Evolutionary conservation across 2,797 vertebrate genomes (phyloP), one percentile per base, ranked within the genome.

Genomic region (Acipenser oxyrinchus): DNA sequence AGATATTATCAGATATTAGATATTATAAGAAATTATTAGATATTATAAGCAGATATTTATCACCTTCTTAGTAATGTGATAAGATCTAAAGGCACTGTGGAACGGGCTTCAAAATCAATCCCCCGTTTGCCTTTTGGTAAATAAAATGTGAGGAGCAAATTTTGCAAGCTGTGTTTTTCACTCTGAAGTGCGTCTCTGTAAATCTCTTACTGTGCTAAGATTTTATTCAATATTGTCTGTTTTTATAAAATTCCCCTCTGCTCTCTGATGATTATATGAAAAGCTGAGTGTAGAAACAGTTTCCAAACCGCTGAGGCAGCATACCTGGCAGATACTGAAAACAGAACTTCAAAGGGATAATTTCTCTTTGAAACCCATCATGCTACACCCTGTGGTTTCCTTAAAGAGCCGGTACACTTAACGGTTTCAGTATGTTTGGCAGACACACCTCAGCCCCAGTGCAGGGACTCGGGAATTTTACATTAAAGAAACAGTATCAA

Each of bases 381-480:
- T 81, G 86, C 84, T 87, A 92, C 88, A 86, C 87, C 90, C 85
- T 85, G 83, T 81, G 89, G 90, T 90, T 90, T 91, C 81, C 88
- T 89, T 86, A 88, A 85, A 87, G 84, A 92, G 88, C 86, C 89
- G 84, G 86, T 81, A 82, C 72, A 79, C 72, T 78, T 92, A 96
- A 96, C 91, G 79, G 87, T 84, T 96, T 94, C 93, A 92, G 89
- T 73, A 86, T 95, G 95, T 93, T 90, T 94, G 92, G 92, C 92
- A 89, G 77, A 67, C 77, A 82, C 76, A 37, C 77, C 70, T 76
- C 68, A 66, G 80, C 73, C 77, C 70, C 68, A 83, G 79, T 73
- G 75, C 70, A 71, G 76, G 73, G 71, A 62, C 71, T 80, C 76
- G 81, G 85, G 85, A 86, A 87, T 82, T 79, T 73, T 72, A 77